These are phyloP conservation scores for Zeugodacus cucurbitae DNA, from an alignment of 1,140 invertebrate species.

Conservation along the genomic window DNA sequence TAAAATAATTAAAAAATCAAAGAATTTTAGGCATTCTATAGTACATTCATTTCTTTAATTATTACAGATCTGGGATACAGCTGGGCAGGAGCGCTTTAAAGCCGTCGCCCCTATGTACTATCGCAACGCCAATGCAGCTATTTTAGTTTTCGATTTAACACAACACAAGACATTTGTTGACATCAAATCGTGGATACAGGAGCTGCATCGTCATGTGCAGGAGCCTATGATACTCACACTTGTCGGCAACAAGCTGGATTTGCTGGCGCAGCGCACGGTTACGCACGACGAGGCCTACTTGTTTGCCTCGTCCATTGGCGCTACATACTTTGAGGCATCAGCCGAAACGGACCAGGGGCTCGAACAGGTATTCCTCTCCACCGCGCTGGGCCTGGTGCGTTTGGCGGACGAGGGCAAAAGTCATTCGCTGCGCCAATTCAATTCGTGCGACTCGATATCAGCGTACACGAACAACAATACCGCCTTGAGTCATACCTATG, in stretches of 20 bases:
- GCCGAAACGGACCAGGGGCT: conserved; percentile 80
- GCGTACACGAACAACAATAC: conserved; percentile 62
- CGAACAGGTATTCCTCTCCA: conserved; percentile 75
- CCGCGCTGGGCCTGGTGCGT: conserved; percentile 71
- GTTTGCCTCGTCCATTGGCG: conserved; percentile 86
- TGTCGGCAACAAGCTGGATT: conserved; percentile 88
- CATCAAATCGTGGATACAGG: conserved; percentile 84
- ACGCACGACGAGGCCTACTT: conserved; percentile 75
- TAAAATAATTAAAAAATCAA: too few species aligned
- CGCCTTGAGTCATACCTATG: conserved; percentile 52
- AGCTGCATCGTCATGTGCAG: conserved; percentile 80
- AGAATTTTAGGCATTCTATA: too few species aligned
- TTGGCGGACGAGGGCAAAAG: conserved; percentile 67
- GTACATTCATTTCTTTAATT: neutral
- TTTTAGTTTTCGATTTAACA: conserved; percentile 89
- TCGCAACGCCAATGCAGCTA: conserved; percentile 86
- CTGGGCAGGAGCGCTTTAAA: conserved; percentile 86
- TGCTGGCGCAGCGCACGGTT: conserved; percentile 73
- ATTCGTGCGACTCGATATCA: conserved; percentile 66
- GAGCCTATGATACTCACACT: conserved; percentile 80
- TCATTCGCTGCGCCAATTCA: conserved; percentile 68
- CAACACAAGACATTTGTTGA: conserved; percentile 76
- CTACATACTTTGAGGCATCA: conserved; percentile 85
- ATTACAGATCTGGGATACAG: conserved; percentile 87
- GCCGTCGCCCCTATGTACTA: conserved; percentile 95